Evolutionary conservation across 2,888 invertebrate species (phyloP), one percentile per base, ranked within the genome.

Genomic region (Hemithea aestivaria): DNA sequence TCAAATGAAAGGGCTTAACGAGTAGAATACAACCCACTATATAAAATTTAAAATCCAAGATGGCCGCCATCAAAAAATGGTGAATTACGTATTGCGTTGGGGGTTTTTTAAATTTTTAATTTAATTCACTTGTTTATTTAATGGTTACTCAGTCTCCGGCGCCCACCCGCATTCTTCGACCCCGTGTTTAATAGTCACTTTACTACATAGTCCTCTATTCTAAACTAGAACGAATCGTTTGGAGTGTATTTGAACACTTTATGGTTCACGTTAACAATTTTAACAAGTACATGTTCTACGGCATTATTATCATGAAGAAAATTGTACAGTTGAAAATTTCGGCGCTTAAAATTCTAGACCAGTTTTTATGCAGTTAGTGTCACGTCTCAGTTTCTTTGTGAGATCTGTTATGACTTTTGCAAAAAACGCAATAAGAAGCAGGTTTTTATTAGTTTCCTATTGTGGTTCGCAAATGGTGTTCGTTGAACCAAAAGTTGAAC

Each of bases 401-500:
- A 34, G 7, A 20, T 34, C 29, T 37, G 21, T 35, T 30, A 30
- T 40, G 37, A 30, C 33, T 28, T 29, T 40, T 22, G 27, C 35
- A 48, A 48, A 44, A 52, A 50, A 26, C 40, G 16, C 35, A 40
- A 20, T 46, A 51, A 53, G 49, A 43, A 31, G 10, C 23, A 32
- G 25, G 48, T 62, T 58, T 60, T 57, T 44, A 32, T 44, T 6
- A 9, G 40, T 40, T 48, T 50, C 58, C 63, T 54, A 60, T 55
- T 61, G 66, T 54, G 58, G 56, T 45, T 45, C 47, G 56, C 54
- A 47, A 58, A 62, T 49, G n/a, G 37, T 65, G 67, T 71, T 59
- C 66, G 51, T 66, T 73, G 71, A 64, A 68, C 67, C 58, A 33
- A 34, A 51, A 68, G 69, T 72, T 75, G 72, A 75, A 71, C 66